Percentiles rank a stretch among this genome's conserved stretches.
These are phyloP conservation scores for Sipha maydis DNA, from an alignment of 2,888 invertebrate species.

Conservation along the genomic window DNA sequence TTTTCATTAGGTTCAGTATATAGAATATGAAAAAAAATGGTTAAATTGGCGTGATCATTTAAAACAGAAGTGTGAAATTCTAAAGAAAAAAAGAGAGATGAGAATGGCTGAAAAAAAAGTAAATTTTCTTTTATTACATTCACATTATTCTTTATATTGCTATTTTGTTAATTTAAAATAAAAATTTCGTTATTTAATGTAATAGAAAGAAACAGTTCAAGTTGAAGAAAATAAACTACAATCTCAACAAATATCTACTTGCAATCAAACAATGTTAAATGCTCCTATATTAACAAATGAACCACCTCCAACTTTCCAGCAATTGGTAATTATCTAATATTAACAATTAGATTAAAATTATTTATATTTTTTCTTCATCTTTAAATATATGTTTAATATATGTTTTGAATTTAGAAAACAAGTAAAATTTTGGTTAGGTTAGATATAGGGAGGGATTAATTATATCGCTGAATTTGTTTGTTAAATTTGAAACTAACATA, in stretches of 20 bases:
- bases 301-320: neutral
- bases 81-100: conserved; percentile 76
- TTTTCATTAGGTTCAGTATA: conserved; percentile 73
- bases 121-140: neutral
- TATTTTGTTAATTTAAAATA: neutral
- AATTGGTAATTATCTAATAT: neutral
- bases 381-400: neutral
- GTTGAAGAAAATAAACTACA: conserved; percentile 46
- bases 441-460: no score
- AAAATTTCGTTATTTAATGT: neutral
- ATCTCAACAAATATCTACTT: conserved; percentile 29
- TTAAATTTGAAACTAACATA: no score
- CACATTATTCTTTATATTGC: neutral
- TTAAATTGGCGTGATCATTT: conserved; percentile 83
- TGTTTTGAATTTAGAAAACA: neutral
- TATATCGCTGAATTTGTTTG: no score
- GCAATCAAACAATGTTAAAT: conserved; percentile 23
- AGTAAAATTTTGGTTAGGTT: no score
- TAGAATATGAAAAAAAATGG: conserved; percentile 89
- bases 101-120: conserved; percentile 66
- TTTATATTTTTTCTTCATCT: neutral
- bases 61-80: conserved; percentile 81
- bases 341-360: neutral
- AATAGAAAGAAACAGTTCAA: conserved; percentile 45
- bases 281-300: neutral